Base-by-base conservation (phyloP, 2,797 vertebrate genomes). In the Artibeus jamaicensis region DNA sequence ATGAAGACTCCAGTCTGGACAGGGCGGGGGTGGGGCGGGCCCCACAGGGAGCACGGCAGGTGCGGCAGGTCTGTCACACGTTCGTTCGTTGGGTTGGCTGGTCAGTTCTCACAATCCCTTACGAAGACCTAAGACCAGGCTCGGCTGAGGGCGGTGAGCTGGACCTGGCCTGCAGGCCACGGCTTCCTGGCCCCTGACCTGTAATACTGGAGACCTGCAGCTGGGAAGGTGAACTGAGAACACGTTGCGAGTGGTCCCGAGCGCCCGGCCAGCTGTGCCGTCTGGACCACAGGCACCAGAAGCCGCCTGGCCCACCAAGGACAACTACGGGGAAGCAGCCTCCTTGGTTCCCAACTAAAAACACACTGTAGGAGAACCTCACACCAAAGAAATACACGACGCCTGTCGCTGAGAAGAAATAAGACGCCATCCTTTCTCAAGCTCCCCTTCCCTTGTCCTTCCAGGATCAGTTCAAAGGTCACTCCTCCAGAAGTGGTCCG, bases 41-140 rank as follows among this genome's bases (percentile, higher is more conserved):
- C 48, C 9, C 34, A 39, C 0, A 32, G 39, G 21, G 82, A 77
- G 42, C n/a, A 10, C 0, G 9, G 10, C 5, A 3, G 8, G 26
- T 7, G 46, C 14, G 3, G 32, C 37, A 62, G 39, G 8, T 1
- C 55, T 55, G 42, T 9, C 6, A 50, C 10, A 21, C 0, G 6
- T 8, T 12, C 15, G 42, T 44, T 55, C 16, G 24, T 19, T 78
- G 42, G 14, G 0, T 15, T 50, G 29, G 29, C 16, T 82, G n/a
- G 37, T 78, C 81, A 18, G n/a, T 42, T 85, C 87, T 55, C 67
- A 32, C 1, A 37, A 24, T 55, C 16, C 21, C 65, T 76, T 82
- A 44, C 48, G 67, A 48, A 68, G 46, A 77, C 14, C 7, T 73
- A 50, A 73, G 86, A 62, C 4, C 19, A 37, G n/a, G 34, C 42